These are phyloP conservation scores for Fratercula arctica DNA, from an alignment of 2,797 vertebrate species.

Conservation along the genomic window DNA sequence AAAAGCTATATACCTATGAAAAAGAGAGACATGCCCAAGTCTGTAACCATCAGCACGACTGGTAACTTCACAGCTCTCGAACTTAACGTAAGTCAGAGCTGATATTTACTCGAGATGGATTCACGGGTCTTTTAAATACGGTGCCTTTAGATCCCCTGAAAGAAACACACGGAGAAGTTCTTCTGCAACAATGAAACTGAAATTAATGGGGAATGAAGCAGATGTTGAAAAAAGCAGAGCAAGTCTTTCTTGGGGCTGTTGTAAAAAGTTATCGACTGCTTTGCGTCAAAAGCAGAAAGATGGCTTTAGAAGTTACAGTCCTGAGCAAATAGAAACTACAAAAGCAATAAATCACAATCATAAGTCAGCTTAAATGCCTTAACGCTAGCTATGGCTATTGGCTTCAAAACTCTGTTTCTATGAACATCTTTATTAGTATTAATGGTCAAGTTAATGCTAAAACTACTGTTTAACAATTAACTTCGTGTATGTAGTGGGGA, in stretches of 20 bases:
- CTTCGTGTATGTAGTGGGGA: background rate
- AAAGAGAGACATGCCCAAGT: background rate
- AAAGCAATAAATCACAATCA: conserved; percentile 86
- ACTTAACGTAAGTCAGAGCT: background rate
- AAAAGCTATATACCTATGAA: background rate
- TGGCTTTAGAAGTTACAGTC: conserved; percentile 69
- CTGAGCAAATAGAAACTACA: conserved; percentile 66
- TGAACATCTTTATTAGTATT: conserved; percentile 59
- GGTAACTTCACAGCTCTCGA: background rate
- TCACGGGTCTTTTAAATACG: conserved; percentile 13
- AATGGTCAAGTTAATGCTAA: conserved; percentile 71
- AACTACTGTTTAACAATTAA: conserved; percentile 79
- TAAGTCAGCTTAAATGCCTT: conserved; percentile 80
- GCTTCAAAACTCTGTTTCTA: conserved; percentile 50
- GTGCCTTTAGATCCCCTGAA: background rate
- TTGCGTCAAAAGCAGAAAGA: conserved; percentile 67
- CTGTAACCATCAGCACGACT: background rate
- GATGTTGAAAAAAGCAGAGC: conserved; percentile 43
- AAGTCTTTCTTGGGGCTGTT: conserved; percentile 28
- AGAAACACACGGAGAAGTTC: conserved; percentile 22
- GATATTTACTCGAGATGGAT: background rate
- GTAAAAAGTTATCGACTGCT: conserved; percentile 62
- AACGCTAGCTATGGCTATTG: conserved; percentile 66
- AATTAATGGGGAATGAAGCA: conserved; percentile 65
- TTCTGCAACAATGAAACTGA: conserved; percentile 40